These are phyloP conservation scores for Calliphora vicina DNA, from an alignment of 1,140 invertebrate species.

Conservation along the genomic window DNA sequence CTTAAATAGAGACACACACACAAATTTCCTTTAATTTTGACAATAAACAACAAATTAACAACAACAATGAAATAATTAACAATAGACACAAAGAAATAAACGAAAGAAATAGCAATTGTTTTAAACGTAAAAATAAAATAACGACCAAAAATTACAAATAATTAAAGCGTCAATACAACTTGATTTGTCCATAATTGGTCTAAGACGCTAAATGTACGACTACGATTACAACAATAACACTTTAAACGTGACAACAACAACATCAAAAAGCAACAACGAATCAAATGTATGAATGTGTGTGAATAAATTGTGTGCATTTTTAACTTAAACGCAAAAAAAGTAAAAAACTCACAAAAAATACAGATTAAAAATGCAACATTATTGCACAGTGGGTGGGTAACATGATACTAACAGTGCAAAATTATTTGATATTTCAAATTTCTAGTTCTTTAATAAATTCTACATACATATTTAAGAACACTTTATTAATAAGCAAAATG, in stretches of 20 bases:
- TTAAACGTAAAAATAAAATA: neutral
- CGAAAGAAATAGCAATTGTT: neutral
- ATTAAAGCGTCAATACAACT: constrained; percentile 32
- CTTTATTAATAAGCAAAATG: no score
- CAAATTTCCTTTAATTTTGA: neutral
- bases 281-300: neutral
- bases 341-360: no score
- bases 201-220: neutral
- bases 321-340: neutral
- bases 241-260: constrained; percentile 33
- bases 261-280: constrained; percentile 7
- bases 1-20: neutral
- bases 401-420: no score
- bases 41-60: neutral
- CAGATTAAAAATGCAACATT: no score
- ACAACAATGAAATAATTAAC: constrained; percentile 33
- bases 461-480: no score
- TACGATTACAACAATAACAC: constrained; percentile 21
- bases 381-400: no score
- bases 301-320: constrained; percentile 18
- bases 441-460: no score
- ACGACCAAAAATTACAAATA: constrained; percentile 19
- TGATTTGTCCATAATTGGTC: constrained; percentile 28
- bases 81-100: neutral
- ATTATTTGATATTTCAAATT: no score